A percentile compares a stretch with the other conserved stretches of the same genome.
These are phyloP conservation scores for Entomobrya multifasciata DNA, from an alignment of 2,888 invertebrate genomes.

Conservation along the genomic window DNA sequence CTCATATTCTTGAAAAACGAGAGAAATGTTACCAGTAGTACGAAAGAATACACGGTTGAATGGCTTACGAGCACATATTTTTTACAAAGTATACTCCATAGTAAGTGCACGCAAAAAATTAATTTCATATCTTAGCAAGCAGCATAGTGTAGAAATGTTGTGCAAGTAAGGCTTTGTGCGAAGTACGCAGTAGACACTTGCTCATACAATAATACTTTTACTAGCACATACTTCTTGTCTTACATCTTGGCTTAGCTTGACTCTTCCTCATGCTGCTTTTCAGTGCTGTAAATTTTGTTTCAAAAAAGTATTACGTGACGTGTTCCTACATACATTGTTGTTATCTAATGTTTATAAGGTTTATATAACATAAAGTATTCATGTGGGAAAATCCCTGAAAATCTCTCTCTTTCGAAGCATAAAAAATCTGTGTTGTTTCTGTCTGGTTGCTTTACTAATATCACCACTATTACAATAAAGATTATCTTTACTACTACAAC, in stretches of 20 bases:
- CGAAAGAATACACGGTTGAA: conserved; percentile 13
- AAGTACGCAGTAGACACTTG: neutral
- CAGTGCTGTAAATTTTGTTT: no score
- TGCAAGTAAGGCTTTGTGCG: neutral
- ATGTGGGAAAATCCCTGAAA: conserved; percentile 50
- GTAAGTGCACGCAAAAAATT: neutral
- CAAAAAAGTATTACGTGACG: neutral
- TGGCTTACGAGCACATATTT: conserved; percentile 30
- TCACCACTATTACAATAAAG: no score
- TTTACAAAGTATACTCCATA: conserved; percentile 10
- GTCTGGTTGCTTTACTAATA: neutral
- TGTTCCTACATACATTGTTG: neutral
- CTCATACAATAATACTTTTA: no score
- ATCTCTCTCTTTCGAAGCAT: conserved; percentile 27
- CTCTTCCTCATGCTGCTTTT: no score
- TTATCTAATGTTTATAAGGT: neutral
- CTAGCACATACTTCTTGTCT: no score
- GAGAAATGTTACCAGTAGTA: conserved; percentile 28
- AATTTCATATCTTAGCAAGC: no score
- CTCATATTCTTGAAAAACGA: neutral
- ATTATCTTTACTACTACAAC: neutral
- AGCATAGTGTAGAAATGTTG: neutral
- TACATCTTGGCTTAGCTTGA: no score
- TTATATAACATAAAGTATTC: conserved; percentile 8
- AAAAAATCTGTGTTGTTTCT: neutral